phyloP scores from a whole-genome alignment of 2,113 vertebrate genomes.

The Osmerus eperlanus region DNA sequence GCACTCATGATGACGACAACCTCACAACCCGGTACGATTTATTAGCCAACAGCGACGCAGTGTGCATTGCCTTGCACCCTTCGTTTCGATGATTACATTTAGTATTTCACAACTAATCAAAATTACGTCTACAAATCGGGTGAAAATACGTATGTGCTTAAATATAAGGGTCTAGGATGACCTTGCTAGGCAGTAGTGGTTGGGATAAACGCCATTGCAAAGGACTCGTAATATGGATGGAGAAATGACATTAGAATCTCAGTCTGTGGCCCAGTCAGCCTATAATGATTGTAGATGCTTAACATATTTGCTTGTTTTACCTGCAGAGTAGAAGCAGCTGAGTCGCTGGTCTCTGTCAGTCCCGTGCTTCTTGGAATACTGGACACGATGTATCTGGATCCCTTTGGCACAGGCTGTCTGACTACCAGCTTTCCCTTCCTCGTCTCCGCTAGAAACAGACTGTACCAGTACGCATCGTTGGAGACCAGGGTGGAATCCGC shows the following conservation, averaged over 20 bases:
- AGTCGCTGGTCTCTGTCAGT: conserved; percentile 48
- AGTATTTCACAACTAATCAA: no score
- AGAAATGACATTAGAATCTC: no score
- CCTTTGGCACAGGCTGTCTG: conserved; percentile 57
- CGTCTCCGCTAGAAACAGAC: conserved; percentile 55
- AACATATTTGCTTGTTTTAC: conserved; percentile 17
- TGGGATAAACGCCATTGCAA: no score
- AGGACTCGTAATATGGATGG: no score
- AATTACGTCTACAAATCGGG: no score
- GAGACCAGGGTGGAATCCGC: conserved; percentile 61
- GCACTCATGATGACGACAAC: not conserved
- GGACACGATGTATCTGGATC: conserved; percentile 53
- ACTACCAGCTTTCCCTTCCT: conserved; percentile 62
- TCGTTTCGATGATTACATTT: no score
- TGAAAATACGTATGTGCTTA: no score
- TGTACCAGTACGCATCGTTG: conserved; percentile 63
- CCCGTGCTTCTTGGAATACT: conserved; percentile 53
- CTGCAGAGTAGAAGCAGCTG: conserved; percentile 53
- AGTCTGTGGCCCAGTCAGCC: no score
- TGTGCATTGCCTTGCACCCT: conserved; percentile 8
- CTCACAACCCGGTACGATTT: not conserved
- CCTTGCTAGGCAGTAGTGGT: no score
- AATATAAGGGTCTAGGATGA: no score
- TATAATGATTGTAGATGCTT: no score
- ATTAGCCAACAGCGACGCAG: conserved; percentile 36